phyloP scores from a whole-genome alignment of 2,113 vertebrate genomes.

The Suncus etruscus region DNA sequence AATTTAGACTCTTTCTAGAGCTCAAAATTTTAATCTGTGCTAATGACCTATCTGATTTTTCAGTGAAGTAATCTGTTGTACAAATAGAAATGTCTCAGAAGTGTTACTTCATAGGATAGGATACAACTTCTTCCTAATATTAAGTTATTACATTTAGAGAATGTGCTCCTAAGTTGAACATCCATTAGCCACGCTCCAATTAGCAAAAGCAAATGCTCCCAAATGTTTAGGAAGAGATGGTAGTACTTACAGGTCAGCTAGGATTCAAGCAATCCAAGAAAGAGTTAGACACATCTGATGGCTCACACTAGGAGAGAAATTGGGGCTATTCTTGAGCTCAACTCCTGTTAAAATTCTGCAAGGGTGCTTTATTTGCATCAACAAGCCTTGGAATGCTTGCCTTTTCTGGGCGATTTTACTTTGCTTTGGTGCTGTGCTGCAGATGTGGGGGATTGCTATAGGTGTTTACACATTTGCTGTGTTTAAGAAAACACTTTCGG shows the following conservation, averaged over 20 bases:
- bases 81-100: background rate
- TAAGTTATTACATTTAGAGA: slow-evolving; percentile 47
- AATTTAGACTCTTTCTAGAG: slow-evolving; percentile 38
- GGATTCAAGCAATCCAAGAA: slow-evolving; percentile 72
- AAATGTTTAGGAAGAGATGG: slow-evolving; percentile 65
- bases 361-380: slow-evolving; percentile 71
- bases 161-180: slow-evolving; percentile 47
- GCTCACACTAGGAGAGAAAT: background rate
- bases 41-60: slow-evolving; percentile 68
- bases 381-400: slow-evolving; percentile 51
- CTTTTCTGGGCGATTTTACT: slow-evolving; percentile 76
- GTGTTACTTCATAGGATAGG: background rate
- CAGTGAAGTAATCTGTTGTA: slow-evolving; percentile 58
- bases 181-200: slow-evolving; percentile 60
- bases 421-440: slow-evolving; percentile 54
- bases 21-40: slow-evolving; percentile 74
- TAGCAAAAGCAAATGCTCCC: slow-evolving; percentile 60
- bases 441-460: slow-evolving; percentile 79
- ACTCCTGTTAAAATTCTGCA: slow-evolving; percentile 62
- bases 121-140: slow-evolving; percentile 23
- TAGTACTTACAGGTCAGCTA: slow-evolving; percentile 81
- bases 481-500: slow-evolving; percentile 81
- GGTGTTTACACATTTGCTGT: slow-evolving; percentile 74
- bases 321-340: background rate
- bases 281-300: slow-evolving; percentile 52